Base-by-base conservation (phyloP, 2,888 invertebrate species). In the Drosophila mayaguana region DNA sequence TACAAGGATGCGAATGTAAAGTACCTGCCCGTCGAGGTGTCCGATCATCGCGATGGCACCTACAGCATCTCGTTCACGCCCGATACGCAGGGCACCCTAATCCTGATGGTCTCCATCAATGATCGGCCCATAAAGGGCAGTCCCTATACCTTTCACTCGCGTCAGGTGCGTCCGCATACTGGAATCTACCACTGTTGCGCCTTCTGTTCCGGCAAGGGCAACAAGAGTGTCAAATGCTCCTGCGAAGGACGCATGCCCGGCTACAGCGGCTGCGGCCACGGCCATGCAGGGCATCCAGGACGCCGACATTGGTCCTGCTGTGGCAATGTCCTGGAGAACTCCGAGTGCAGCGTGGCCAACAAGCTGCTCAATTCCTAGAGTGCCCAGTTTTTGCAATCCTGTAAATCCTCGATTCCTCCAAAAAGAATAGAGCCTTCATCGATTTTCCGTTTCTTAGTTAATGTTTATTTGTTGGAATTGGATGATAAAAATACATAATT, bases 271-370 rank as follows among this genome's bases (percentile, higher is more conserved):
- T 97, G 97, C 89, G 97, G 97, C 0, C 97, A 97, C 93, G 96
- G 96, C 2, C 96, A 97, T 92, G 93, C 94, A 55, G 96, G 96
- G 45, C 96, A 97, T 94, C 96, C 96, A 40, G 96, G 97, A 67
- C 93, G 95, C 71, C 94, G 96, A 12, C 97, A 97, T 93, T 97
- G 97, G 97, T 97, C 96, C 51, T 97, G 97, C 91, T 97, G 97
- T 92, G 96, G 96, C 71, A 94, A 93, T 92, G 93, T 95, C 67
- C 90, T 94, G 50, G 95, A 95, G 81, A 94, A 94, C 91, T 95
- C 95, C 0, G 94, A 95, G 81, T 96, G 96, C 92, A 92, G 92
- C 61, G 92, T 93, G 48, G 92, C 93, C 5, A 94, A 94, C 89
- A 92, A 90, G 50, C 64, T 91, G 50, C 70, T 92, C 4, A 91